Evolutionary conservation across 1,140 invertebrate species (phyloP), one percentile per base, ranked within the genome.

Genomic region (Neodiprion lecontei): DNA sequence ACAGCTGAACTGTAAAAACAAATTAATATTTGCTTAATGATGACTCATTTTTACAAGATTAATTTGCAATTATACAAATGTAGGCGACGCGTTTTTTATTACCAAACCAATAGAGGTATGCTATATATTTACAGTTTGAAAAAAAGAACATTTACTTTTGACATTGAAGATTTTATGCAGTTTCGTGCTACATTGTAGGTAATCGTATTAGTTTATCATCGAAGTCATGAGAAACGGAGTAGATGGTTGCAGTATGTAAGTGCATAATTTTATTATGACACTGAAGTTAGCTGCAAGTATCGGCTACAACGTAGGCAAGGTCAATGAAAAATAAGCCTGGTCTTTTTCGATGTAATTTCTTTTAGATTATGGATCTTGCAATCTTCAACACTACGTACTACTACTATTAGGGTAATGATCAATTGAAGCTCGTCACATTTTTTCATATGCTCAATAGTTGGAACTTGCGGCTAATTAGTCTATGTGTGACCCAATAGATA

Each of bases 1-100:
- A 95, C 88, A 9, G 96, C 94, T 23, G 96, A 96, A 85, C 95
- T 96, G 83, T 79, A 92, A 91, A 81, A 82, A 72, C 79, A 48
- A 75, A 76, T 50, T 76, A 76, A 72, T 73, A 49, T 48, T 69
- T 74, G 28, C 76, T 28, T 14, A 69, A 72, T 77, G 23, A 50
- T 72, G 75, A 8, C 50, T 9, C 76, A 73, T 76, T 73, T 73
- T 49, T 65, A 72, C 69, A 50, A 69, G 48, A 17, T 47, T 72
- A 7, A 50, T 67, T 67, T 40, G 28, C 28, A 40, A 48, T 61
- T 73, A 14, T 48, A 7, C 11, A 61, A 74, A 48, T 72, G 28
- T 72, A 48, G 8, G 65, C 23, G 70, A 72, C 67, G 73, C 9
- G 70, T 73, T 70, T 73, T 23, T 47, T 65, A 67, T 73, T 73